Evolutionary conservation across 2,113 vertebrate genomes (phyloP), one percentile per base, ranked within the genome.

Genomic region (Terrapene triunguis): DNA sequence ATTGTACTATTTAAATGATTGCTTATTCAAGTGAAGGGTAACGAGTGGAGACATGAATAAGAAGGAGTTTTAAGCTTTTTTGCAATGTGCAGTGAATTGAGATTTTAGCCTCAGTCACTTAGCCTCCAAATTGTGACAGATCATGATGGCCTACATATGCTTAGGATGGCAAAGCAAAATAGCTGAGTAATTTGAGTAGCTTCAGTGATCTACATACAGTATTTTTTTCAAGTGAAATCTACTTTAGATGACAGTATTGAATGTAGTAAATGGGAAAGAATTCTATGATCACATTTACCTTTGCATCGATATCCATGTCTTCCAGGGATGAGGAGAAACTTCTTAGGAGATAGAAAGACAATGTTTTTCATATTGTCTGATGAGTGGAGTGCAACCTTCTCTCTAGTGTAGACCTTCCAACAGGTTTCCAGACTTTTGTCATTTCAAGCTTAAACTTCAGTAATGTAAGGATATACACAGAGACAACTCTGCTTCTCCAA

Each of bases 1-100:
- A 90, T 83, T 86, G 44, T 81, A 93, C 85, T 90, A 87, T 90
- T 93, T 82, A 90, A 90, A 87, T 35, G 54, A 93, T 93, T 83
- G 89, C 78, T 65, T 53, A 85, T 90, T 87, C 84, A 69, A 84
- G 53, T 65, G 83, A 82, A 78, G 83, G 47, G 53, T 89, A 93
- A 89, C 32, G 24, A 78, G 74, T 8, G 65, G 83, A 78, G 79
- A 82, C 78, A 89, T 55, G 82, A 47, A 78, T 82, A 62, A 86
- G 80, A 89, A 89, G 55, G 62, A 86, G 57, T 86, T 89, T 72
- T 59, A 59, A 82, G 22, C 21, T 84, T 89, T 72, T 89, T 89
- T 82, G 83, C 79, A 89, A 74, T 79, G 54, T 82, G 65, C 82
- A 78, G 38, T 76, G 82, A 89, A 89, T 82, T 82, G 59, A 82